Percentiles rank a stretch among this genome's conserved stretches.
Conservation (phyloP, 2,888 invertebrate species). For the Drosophila birchii region DNA sequence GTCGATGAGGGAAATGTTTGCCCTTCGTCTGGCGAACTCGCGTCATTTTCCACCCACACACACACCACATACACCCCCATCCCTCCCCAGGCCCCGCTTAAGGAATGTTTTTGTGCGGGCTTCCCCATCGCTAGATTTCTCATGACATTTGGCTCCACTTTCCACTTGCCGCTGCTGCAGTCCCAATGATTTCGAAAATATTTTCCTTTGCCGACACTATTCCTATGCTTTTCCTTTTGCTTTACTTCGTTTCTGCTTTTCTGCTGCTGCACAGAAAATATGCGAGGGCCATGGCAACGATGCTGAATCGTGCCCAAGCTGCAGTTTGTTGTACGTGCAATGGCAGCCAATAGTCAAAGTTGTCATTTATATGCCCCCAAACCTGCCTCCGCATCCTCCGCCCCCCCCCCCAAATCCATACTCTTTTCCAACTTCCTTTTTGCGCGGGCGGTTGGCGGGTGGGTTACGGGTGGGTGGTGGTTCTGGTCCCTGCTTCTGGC, state of each 20-base stretch:
- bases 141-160: constrained; percentile 55
- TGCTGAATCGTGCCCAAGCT: constrained; percentile 65
- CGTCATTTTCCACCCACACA: background rate
- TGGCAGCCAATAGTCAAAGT: constrained; percentile 63
- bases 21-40: constrained; percentile 5
- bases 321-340: constrained; percentile 69
- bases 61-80: background rate
- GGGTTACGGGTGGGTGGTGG: constrained; percentile 12
- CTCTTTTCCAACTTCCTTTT: constrained; percentile 26
- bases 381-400: background rate
- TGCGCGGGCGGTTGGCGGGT: background rate
- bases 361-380: constrained; percentile 60
- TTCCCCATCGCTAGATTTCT: constrained; percentile 54
- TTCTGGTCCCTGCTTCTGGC: constrained; percentile 19
- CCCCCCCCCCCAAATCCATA: background rate
- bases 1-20: constrained; percentile 36
- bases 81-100: constrained; percentile 4
- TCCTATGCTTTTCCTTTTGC: constrained; percentile 13
- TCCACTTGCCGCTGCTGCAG: constrained; percentile 17
- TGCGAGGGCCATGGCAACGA: constrained; percentile 46
- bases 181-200: constrained; percentile 54
- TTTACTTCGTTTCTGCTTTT: background rate
- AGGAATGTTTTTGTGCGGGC: constrained; percentile 36
- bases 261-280: constrained; percentile 49
- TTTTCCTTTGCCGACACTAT: constrained; percentile 42